phyloP scores from a whole-genome alignment of 2,888 invertebrate genomes.

The Eustalomyia histrio region DNA sequence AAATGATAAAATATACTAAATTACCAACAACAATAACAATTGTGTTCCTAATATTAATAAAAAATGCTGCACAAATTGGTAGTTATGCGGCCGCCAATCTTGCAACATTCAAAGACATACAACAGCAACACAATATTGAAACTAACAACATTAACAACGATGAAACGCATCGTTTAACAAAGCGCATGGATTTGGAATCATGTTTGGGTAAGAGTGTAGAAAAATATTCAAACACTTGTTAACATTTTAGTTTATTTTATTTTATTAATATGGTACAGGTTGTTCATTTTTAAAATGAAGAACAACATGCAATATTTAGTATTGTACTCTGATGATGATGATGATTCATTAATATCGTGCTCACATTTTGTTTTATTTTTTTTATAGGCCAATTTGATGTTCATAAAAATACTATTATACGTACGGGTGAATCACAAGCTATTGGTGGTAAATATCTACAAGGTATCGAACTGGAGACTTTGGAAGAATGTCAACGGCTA shows the following conservation, averaged over 20 bases:
- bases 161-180: conserved; percentile 74
- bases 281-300: conserved; percentile 5
- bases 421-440: conserved; percentile 92
- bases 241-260: neutral
- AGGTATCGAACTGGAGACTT: conserved; percentile 89
- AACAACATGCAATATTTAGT: neutral
- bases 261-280: neutral
- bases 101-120: conserved; percentile 42
- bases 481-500: conserved; percentile 89
- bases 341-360: conserved; percentile 24
- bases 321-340: neutral
- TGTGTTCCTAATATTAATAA: conserved; percentile 65
- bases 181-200: conserved; percentile 78
- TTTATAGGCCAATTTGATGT: conserved; percentile 84
- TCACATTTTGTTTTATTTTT: neutral
- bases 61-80: conserved; percentile 66
- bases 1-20: conserved; percentile 43
- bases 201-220: conserved; percentile 75
- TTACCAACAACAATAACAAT: conserved; percentile 50
- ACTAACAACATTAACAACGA: conserved; percentile 43
- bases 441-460: conserved; percentile 94
- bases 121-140: conserved; percentile 23
- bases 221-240: neutral
- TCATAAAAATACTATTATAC: conserved; percentile 92
- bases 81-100: conserved; percentile 62